Conservation (phyloP, 2,797 vertebrate genomes). For the Channa striata region DNA sequence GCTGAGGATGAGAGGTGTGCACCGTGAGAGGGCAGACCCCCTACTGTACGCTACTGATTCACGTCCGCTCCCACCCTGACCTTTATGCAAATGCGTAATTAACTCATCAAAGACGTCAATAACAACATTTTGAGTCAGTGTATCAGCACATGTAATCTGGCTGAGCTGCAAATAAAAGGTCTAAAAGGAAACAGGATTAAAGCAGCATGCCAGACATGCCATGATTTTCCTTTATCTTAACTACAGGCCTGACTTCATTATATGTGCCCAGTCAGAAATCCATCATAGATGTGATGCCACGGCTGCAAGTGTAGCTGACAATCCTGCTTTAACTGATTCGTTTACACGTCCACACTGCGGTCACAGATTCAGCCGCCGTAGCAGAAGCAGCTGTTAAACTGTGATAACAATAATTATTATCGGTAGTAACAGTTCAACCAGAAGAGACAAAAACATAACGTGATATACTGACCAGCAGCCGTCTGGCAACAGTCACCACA, state of each 20-base stretch:
- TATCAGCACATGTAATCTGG: slow-evolving; percentile 32
- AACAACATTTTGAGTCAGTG: slow-evolving; percentile 48
- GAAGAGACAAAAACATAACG: too few species aligned
- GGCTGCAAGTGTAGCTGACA: slow-evolving; percentile 2
- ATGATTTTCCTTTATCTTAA: slow-evolving; percentile 13
- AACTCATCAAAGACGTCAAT: slow-evolving; percentile 66
- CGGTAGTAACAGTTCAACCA: too few species aligned
- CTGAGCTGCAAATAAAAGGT: slow-evolving; percentile 5
- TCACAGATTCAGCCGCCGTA: not conserved
- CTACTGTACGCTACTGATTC: slow-evolving; percentile 58
- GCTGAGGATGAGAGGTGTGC: slow-evolving; percentile 20
- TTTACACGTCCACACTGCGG: slow-evolving; percentile 16
- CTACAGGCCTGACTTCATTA: slow-evolving; percentile 25
- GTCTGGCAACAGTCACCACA: too few species aligned
- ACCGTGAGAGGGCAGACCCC: slow-evolving; percentile 27
- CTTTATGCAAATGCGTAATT: slow-evolving; percentile 64
- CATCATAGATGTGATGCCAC: slow-evolving; percentile 33
- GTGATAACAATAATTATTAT: not conserved
- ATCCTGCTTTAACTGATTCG: slow-evolving; percentile 33
- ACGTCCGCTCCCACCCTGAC: slow-evolving; percentile 45
- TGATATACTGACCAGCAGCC: not conserved
- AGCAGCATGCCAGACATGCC: slow-evolving; percentile 21
- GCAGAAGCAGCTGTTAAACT: not conserved
- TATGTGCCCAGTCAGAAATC: slow-evolving; percentile 30
- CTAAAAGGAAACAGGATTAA: slow-evolving; percentile 21